Evolutionary conservation across 2,797 vertebrate species (phyloP).

Genomic region (Brachymystax lenok): DNA sequence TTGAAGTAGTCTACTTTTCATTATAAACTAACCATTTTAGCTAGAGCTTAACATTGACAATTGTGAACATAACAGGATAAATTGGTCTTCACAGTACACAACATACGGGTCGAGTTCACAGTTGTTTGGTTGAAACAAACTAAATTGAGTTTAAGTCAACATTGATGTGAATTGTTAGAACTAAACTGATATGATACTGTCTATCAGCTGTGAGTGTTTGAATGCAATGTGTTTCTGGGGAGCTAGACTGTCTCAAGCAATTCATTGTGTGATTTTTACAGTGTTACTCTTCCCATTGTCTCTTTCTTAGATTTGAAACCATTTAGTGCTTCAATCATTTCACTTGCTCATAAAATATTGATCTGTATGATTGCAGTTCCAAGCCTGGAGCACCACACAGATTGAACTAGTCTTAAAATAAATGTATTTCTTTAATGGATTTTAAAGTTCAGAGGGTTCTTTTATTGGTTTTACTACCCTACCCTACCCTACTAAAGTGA

Average conservation of each 20-base stretch:
- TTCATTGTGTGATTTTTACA: background rate
- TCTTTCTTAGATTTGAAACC: constrained; percentile 13
- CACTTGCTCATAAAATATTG: constrained; percentile 10
- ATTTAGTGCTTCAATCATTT: constrained; percentile 9
- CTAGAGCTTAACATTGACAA: no score
- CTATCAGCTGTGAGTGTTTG: background rate
- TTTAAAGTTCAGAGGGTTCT: constrained; percentile 3
- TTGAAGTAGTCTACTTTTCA: no score
- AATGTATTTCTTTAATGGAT: background rate
- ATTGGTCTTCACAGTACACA: no score
- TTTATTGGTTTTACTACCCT: background rate
- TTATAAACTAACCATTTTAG: no score
- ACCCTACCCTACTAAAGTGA: background rate
- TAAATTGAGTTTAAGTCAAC: no score
- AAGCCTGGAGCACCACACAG: background rate
- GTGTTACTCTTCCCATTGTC: constrained; percentile 3
- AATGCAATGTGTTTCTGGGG: background rate
- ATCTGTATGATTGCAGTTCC: constrained; percentile 5
- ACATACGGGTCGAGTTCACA: no score
- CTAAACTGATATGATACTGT: no score
- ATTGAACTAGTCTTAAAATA: background rate
- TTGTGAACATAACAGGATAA: no score
- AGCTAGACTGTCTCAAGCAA: background rate
- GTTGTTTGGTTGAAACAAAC: no score
- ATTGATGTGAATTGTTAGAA: no score